Evolutionary conservation across 2,113 vertebrate genomes (phyloP).

Genomic region (Pelecanoides urinatrix): DNA sequence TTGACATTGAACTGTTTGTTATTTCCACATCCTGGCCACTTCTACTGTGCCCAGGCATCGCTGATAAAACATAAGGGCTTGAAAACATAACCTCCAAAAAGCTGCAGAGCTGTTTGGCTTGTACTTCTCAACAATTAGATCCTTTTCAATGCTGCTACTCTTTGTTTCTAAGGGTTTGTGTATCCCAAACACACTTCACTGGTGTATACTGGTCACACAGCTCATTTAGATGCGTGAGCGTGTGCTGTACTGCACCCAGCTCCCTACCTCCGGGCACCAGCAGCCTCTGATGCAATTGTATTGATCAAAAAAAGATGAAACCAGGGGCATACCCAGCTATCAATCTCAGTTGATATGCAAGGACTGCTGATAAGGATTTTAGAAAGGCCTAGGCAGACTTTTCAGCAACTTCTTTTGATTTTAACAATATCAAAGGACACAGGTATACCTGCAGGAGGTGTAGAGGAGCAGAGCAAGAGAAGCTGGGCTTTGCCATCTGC

Average conservation of each 20-base stretch:
- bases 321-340: neutral
- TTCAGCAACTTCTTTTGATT: neutral
- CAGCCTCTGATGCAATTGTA: neutral
- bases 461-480: neutral
- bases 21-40: slow-evolving; percentile 14
- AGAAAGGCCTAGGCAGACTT: neutral
- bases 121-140: neutral
- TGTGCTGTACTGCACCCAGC: neutral
- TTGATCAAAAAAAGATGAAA: neutral
- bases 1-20: slow-evolving; percentile 64
- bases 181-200: neutral
- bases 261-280: neutral
- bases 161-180: neutral
- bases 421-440: neutral
- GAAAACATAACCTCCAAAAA: neutral
- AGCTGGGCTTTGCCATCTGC: neutral
- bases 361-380: neutral
- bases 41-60: neutral
- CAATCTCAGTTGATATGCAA: neutral
- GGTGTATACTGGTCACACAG: neutral
- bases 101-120: neutral
- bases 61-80: neutral
- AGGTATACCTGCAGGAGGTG: neutral
- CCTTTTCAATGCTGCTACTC: neutral
- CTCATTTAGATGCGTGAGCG: fast-evolving